A percentile compares a stretch with the other conserved stretches of the same genome.
Evolutionary conservation across 2,113 vertebrate genomes (phyloP).

Genomic region (Thalassoma bifasciatum): DNA sequence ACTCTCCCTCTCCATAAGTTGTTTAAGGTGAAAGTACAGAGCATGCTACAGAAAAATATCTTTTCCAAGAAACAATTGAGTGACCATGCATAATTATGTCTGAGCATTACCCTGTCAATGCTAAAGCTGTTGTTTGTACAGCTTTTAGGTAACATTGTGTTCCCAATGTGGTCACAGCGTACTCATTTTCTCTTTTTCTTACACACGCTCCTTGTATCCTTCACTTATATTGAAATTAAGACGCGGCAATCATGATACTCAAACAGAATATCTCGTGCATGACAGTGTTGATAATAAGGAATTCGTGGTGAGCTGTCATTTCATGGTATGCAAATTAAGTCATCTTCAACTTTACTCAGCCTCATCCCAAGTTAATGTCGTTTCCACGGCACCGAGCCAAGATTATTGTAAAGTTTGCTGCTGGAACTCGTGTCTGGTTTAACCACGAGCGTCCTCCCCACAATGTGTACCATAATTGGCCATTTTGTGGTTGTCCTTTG

Average conservation of each 20-base stretch:
- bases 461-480: conserved; percentile 27
- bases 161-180: not conserved
- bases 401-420: conserved; percentile 53
- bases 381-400: conserved; percentile 30
- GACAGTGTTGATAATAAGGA: conserved; percentile 24
- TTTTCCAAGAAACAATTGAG: conserved; percentile 32
- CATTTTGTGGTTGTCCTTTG: conserved; percentile 14
- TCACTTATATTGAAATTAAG: not conserved
- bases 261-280: not conserved
- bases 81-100: conserved; percentile 28
- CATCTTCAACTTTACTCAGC: conserved; percentile 36
- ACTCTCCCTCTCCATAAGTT: no score
- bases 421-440: conserved; percentile 51
- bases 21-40: no score
- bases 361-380: conserved; percentile 48
- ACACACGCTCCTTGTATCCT: conserved; percentile 8
- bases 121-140: conserved; percentile 18
- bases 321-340: conserved; percentile 12
- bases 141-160: not conserved
- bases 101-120: conserved; percentile 17
- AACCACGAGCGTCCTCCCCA: conserved; percentile 46
- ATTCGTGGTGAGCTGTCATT: not conserved
- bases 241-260: not conserved
- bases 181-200: not conserved
- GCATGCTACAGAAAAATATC: not conserved